Evolutionary conservation across 2,797 vertebrate species (phyloP).

Genomic region (Arctocebus calabarensis): DNA sequence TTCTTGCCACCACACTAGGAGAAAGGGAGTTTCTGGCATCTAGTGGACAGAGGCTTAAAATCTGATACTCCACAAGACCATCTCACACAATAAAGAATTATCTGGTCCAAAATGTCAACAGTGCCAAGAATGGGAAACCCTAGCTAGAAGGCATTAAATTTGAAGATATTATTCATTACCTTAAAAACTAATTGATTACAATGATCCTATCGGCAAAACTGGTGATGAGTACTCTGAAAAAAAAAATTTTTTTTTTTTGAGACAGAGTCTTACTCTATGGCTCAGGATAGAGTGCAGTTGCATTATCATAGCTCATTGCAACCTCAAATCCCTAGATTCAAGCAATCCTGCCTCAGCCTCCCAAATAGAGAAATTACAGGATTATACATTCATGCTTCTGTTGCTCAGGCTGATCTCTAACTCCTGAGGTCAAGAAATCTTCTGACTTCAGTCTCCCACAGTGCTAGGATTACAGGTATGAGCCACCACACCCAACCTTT

Average conservation of each 20-base stretch:
- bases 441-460: background rate
- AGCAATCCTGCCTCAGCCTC: background rate
- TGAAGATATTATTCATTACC: background rate
- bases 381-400: background rate
- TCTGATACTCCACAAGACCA: background rate
- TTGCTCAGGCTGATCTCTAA: background rate
- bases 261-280: background rate
- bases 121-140: background rate
- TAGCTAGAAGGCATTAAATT: background rate
- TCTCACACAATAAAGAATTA: background rate
- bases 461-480: background rate
- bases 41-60: background rate
- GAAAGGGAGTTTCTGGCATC: too few relatives aligned
- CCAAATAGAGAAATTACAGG: background rate
- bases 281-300: background rate
- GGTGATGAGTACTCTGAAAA: background rate
- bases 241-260: background rate
- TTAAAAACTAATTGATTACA: conserved; percentile 35
- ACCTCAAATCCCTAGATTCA: background rate
- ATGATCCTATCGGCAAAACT: conserved; percentile 34
- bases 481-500: background rate
- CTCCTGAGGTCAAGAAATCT: background rate
- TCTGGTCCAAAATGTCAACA: background rate
- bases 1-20: background rate
- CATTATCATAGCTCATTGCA: background rate